Percentiles rank a stretch among this genome's conserved stretches.
These are phyloP conservation scores for Grapholita molesta DNA, from an alignment of 1,140 invertebrate genomes.

Conservation along the genomic window DNA sequence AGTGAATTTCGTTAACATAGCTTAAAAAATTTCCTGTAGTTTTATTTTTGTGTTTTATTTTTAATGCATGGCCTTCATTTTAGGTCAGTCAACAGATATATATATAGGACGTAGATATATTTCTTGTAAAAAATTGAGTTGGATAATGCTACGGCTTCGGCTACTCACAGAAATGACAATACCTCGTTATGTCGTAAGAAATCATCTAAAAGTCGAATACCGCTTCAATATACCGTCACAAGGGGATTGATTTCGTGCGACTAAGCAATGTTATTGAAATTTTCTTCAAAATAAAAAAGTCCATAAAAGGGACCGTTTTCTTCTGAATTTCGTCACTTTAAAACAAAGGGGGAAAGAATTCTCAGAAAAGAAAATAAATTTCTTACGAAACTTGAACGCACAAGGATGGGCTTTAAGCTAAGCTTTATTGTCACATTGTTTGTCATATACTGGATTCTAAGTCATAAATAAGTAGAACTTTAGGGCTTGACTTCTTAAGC, in stretches of 20 bases:
- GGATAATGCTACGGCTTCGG: neutral
- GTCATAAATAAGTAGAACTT: neutral
- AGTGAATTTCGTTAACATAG: too few species aligned
- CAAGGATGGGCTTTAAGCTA: slow-evolving; percentile 2
- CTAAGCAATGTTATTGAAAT: neutral
- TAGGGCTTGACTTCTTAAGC: too few species aligned
- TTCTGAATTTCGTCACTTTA: neutral
- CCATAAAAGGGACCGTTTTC: neutral
- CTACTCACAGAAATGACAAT: neutral
- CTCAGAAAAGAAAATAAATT: slow-evolving; percentile 1
- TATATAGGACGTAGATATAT: too few species aligned
- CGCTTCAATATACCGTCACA: neutral
- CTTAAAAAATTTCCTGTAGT: too few species aligned
- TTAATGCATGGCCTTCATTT: too few species aligned
- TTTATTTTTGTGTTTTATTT: too few species aligned
- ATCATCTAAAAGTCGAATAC: neutral
- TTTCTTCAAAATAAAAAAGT: slow-evolving; percentile 3
- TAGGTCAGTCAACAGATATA: too few species aligned
- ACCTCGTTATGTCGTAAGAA: neutral
- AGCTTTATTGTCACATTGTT: slow-evolving; percentile 10
- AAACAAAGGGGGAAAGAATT: neutral
- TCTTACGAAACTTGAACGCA: neutral
- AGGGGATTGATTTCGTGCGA: neutral
- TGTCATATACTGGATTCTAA: too few species aligned
- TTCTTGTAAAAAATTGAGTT: too few species aligned